These are phyloP conservation scores for Caenorhabditis japonica DNA, from an alignment of 2,888 invertebrate genomes.

Conservation along the genomic window DNA sequence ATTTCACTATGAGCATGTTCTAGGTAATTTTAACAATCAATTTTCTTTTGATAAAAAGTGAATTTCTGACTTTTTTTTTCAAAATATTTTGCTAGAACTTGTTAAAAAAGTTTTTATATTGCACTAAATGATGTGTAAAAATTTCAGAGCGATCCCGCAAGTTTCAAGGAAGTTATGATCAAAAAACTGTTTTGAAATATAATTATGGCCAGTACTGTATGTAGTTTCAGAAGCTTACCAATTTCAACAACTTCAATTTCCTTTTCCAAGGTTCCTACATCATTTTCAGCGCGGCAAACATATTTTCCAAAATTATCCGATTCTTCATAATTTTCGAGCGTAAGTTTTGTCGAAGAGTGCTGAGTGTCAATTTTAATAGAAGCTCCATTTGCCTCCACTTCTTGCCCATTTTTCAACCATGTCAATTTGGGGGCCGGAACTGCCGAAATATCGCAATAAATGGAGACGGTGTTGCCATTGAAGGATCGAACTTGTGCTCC, in stretches of 20 bases:
- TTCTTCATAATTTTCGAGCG: slow-evolving; percentile 45
- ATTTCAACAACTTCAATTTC: slow-evolving; percentile 60
- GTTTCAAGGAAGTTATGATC: too few relatives aligned
- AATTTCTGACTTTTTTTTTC: too few relatives aligned
- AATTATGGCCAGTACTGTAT: too few relatives aligned
- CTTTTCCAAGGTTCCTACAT: slow-evolving; percentile 60
- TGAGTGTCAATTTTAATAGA: slow-evolving; percentile 53
- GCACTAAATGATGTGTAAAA: too few relatives aligned
- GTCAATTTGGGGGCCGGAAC: slow-evolving; percentile 65
- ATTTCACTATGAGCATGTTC: too few relatives aligned
- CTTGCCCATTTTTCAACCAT: slow-evolving; percentile 60
- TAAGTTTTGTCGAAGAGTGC: slow-evolving; percentile 40
- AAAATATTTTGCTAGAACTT: too few relatives aligned
- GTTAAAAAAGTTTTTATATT: too few relatives aligned
- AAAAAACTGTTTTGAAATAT: slow-evolving; percentile 1
- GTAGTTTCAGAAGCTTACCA: slow-evolving; percentile 60
- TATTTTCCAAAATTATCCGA: slow-evolving; percentile 61
- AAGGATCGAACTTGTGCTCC: slow-evolving; percentile 53
- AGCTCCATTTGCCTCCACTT: slow-evolving; percentile 64
- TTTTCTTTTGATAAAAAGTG: too few relatives aligned
- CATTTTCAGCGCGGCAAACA: slow-evolving; percentile 66
- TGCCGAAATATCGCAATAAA: slow-evolving; percentile 66
- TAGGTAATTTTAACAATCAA: too few relatives aligned
- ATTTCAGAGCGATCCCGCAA: too few relatives aligned
- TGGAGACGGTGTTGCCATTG: slow-evolving; percentile 54